Evolutionary conservation across 2,113 vertebrate species (phyloP), one percentile per base, ranked within the genome.

Genomic region (Myiozetetes cayanensis): DNA sequence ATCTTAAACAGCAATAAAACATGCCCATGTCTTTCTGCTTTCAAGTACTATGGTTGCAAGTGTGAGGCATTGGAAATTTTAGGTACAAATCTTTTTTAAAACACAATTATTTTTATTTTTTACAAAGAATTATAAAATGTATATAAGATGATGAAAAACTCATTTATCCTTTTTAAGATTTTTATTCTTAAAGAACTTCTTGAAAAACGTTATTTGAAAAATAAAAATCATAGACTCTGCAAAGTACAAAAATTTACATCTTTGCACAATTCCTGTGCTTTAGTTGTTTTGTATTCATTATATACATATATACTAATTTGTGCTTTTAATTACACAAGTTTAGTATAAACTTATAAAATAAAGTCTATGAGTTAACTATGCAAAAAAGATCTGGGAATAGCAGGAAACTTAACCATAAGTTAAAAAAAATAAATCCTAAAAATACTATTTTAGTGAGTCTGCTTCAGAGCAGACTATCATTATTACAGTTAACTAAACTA

Each of bases 161-260:
- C 92, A 91, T 87, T 89, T 87, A 71, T 87, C 91, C 68, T 94
- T 95, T 90, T 94, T 39, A 96, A 92, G 74, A 87, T 65, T 87
- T 93, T 90, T 93, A 95, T 94, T 95, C 95, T 83, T 90, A 94
- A 59, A 92, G 90, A 95, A 93, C 62, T 95, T 95, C 85, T 87
- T 77, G 80, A 91, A 96, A 97, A 96, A 95, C 88, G 95, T 96
- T 92, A 96, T 93, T 81, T 90, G 95, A 97, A 97, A 96, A 96
- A 97, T 96, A 96, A 97, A 97, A 96, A 96, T 86, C 94, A 95
- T 76, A 93, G 91, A 93, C 96, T 97, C 96, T 96, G 91, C 75
- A 95, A 97, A 97, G 88, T 94, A 97, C 74, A 96, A 97, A 97
- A 97, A 96, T 97, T 95, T 96, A 97, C 97, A 96, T 94, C 96